Evolutionary conservation across 2,888 invertebrate genomes (phyloP), one percentile per base, ranked within the genome.

Genomic region (Lampropteryx suffumata): DNA sequence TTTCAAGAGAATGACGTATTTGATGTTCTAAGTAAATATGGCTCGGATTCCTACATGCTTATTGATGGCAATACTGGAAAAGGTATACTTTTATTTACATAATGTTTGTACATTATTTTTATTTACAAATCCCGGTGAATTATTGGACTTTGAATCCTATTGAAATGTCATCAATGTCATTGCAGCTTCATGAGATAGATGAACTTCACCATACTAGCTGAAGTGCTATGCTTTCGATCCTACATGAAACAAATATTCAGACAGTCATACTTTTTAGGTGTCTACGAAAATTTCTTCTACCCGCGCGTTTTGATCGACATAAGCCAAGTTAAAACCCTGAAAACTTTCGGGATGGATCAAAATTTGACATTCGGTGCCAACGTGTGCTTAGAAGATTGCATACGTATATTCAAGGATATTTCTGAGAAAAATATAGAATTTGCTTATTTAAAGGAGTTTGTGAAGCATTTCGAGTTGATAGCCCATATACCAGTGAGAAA

Each of bases 11-110:
- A 81, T 8, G 80, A 88, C 26, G 78, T 93, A 27, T 93, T 92
- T 73, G 67, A 78, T 14, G 62, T 91, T 17, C 79, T 93, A 12
- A 57, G 71, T 1, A 73, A 73, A 39, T 68, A 89, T 50, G 86
- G 90, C 0, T 62, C 78, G 6, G 79, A 87, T 44, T 83, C 86
- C 8, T 93, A 92, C 65, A 85, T 92, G 73, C 69, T 94, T 24
- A 88, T 94, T 0, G 94, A 93, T 57, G 94, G 94, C 1, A 94
- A 94, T 67, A 94, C 94, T 3, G 94, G 93, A 1, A 93, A 92
- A 82, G 96, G 96, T 95, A 52, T n/a, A n/a, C n/a, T n/a, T n/a
- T n/a, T n/a, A n/a, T n/a, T n/a, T n/a, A n/a, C n/a, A n/a, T n/a
- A n/a, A n/a, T n/a, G n/a, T n/a, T n/a, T n/a, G n/a, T n/a, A n/a